Conservation (phyloP, 2,113 vertebrate genomes). For the Callorhinus ursinus region DNA sequence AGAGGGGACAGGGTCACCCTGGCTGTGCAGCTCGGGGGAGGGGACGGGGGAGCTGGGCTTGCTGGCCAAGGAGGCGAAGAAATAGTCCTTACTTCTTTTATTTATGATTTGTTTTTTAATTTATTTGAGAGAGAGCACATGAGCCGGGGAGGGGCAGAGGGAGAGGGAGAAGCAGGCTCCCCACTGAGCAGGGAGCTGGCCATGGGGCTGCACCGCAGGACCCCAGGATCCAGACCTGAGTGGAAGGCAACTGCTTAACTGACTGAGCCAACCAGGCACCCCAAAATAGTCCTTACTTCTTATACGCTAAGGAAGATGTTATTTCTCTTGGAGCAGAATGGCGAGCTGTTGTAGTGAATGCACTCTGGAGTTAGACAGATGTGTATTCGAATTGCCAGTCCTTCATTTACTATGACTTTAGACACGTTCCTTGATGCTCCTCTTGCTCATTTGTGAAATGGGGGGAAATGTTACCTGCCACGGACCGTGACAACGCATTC, state of each 20-base stretch:
- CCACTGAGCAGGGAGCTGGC: not conserved
- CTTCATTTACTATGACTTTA: too few species aligned
- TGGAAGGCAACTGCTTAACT: not conserved
- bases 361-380: not conserved
- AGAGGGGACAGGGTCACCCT: accelerated
- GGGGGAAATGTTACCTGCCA: not conserved
- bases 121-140: not conserved
- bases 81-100: not conserved
- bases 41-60: not conserved
- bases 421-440: not conserved
- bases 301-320: not conserved
- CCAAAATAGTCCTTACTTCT: not conserved
- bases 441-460: not conserved
- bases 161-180: not conserved
- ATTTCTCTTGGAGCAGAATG: not conserved
- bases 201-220: not conserved
- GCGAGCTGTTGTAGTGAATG: not conserved
- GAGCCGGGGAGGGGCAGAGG: not conserved
- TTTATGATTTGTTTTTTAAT: not conserved
- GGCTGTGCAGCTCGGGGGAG: not conserved
- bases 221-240: not conserved
- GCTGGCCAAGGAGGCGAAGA: not conserved
- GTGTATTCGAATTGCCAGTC: not conserved
- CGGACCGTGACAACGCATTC: not conserved
- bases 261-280: not conserved